Conservation (phyloP, 2,888 invertebrate genomes). For the Neelides folsomi region DNA sequence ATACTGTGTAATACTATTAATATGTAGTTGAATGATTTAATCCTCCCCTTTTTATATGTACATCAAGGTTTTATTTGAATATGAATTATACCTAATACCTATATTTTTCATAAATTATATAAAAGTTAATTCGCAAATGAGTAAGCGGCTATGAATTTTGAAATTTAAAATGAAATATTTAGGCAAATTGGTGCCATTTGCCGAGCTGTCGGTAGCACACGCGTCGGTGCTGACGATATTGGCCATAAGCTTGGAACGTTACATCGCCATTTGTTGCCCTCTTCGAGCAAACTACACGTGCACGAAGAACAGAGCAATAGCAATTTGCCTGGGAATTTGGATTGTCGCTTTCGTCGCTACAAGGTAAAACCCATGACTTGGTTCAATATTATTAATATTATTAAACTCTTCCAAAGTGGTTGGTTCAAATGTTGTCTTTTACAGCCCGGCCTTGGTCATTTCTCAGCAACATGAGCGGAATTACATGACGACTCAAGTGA, state of each 20-base stretch:
- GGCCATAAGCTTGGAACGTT: conserved; percentile 80
- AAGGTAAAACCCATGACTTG: conserved; percentile 21
- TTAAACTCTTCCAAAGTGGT: neutral
- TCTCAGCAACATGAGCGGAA: conserved; percentile 59
- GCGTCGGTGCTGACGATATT: conserved; percentile 83
- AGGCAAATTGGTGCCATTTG: conserved; percentile 86
- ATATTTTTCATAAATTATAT: too few species aligned
- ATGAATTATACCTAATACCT: too few species aligned
- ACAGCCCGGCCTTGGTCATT: conserved; percentile 72
- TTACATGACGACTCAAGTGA: conserved; percentile 43
- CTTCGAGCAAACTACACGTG: conserved; percentile 38
- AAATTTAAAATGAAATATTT: conserved; percentile 36
- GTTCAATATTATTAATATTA: neutral
- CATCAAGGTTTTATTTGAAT: too few species aligned
- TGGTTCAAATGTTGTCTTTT: conserved; percentile 33
- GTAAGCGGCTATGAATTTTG: too few species aligned
- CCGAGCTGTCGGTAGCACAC: conserved; percentile 80
- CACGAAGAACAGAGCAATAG: conserved; percentile 36
- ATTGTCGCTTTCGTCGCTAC: conserved; percentile 35
- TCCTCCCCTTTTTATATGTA: too few species aligned
- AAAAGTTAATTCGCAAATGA: too few species aligned
- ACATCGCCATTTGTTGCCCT: conserved; percentile 40
- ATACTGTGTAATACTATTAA: too few species aligned
- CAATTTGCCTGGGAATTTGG: conserved; percentile 37
- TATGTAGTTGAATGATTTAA: too few species aligned